Evolutionary conservation across 2,888 invertebrate species (phyloP), one percentile per base, ranked within the genome.

Genomic region (Nemotelus nigrinus): DNA sequence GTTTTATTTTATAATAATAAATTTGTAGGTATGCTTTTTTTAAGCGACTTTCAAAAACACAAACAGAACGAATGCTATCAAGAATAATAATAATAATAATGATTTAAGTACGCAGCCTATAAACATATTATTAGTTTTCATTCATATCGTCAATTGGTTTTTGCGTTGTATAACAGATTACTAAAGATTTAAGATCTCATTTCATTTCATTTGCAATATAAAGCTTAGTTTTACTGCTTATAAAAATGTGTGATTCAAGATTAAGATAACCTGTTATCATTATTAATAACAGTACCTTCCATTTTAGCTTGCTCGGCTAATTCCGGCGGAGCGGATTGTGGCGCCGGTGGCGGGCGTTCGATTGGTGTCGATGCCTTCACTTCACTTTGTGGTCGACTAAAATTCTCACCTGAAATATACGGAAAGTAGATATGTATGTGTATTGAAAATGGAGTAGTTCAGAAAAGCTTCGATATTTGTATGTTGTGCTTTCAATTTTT

Each of bases 301-400:
- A 89, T 89, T 88, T 89, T 89, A 84, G 86, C 88, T 86, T 90
- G 90, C 83, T 90, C 90, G 82, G 89, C 89, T 83, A 91, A 87
- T 85, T 91, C 90, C 80, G 92, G 92, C 76, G 92, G 92, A 81
- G 92, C 92, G 79, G 92, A 92, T 85, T 91, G 91, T 79, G 92
- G 91, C 80, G 91, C 90, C 81, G 91, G 91, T 77, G 90, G 90
- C 81, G 90, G 89, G 81, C 89, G 88, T 83, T 90, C 90, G 81
- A 91, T 90, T 64, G 92, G 91, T 80, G 90, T 91, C 89, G 92
- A 92, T 80, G 92, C 93, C 88, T 94, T 94, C 85, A 94, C 93
- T 90, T 95, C 95, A 89, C 95, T 95, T 89, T 94, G 94, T 86
- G 95, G 94, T 88, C 95, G 92, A 88, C 93, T 93, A 87, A 92